Conservation (phyloP, 2,113 vertebrate species). For the Oncorhynchus gorbuscha region DNA sequence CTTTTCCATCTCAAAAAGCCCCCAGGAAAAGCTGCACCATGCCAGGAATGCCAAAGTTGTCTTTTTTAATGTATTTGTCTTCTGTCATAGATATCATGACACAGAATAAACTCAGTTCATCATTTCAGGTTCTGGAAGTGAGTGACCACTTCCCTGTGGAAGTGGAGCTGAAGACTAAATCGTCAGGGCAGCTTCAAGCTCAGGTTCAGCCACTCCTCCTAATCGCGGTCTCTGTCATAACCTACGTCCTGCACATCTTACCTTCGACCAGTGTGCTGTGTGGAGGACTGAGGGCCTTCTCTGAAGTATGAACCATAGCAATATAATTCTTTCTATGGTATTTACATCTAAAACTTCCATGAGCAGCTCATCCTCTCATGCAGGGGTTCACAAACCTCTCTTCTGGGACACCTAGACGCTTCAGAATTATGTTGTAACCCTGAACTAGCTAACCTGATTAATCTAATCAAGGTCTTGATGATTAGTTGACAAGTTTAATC, state of each 20-base stretch:
- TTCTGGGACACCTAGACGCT: no score
- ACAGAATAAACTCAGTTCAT: neutral
- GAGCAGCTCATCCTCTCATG: neutral
- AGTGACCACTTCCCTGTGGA: conserved; percentile 53
- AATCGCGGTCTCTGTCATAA: conserved; percentile 19
- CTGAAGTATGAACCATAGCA: neutral
- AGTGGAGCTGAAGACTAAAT: conserved; percentile 41
- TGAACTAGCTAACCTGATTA: no score
- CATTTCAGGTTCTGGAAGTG: conserved; percentile 40
- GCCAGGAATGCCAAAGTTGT: neutral
- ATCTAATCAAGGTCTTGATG: no score
- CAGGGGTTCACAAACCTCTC: neutral
- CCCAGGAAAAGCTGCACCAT: neutral
- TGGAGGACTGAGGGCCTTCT: no score
- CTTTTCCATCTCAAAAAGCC: neutral
- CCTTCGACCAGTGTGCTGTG: neutral
- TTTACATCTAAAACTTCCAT: neutral
- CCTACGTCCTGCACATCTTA: neutral
- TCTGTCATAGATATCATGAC: neutral
- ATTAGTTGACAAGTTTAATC: no score
- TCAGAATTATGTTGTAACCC: no score
- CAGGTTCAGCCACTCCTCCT: conserved; percentile 40
- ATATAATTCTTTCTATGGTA: neutral
- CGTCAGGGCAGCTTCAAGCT: conserved; percentile 18
- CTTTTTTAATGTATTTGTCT: neutral